Evolutionary conservation across 2,113 vertebrate genomes (phyloP), one percentile per base, ranked within the genome.

Genomic region (Dicentrarchus labrax): DNA sequence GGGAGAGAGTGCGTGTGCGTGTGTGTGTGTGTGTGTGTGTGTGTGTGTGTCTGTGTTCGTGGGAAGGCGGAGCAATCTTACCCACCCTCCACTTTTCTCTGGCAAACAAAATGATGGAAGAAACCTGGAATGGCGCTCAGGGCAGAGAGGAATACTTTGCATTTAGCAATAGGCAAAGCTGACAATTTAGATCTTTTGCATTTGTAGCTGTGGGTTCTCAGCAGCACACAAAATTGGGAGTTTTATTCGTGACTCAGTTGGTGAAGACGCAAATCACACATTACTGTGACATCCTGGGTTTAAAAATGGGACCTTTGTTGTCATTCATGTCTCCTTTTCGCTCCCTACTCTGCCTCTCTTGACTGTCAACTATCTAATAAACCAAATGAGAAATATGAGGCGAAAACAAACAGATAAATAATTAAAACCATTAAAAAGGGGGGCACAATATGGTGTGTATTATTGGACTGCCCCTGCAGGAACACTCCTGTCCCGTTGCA

Each of bases 101-200:
- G 41, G 78, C 70, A 77, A 89, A 91, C 53, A 76, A 48, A 80
- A 83, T 64, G 57, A 84, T 83, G 73, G 60, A 71, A 64, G 69
- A 83, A 89, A 84, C 39, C 64, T 65, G 54, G 43, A 71, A 86
- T 43, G 70, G 76, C 17, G n/a, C 54, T 70, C 48, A 53, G 24
- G 71, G 84, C 53, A 68, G n/a, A 61, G 68, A 69, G 41, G 38
- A 17, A 60, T 36, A 73, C 12, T 79, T 88, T 83, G 87, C 78
- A 86, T 81, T 91, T 88, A 90, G 70, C 10, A 64, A 30, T 30
- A 30, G 30, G 30, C 30, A 57, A 76, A 48, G 22, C 69, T 64
- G 43, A 65, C 6, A 16, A 51, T 83, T 47, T 38, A 15, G 13
- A 80, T 17, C 15, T 76, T 43, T 70, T 48, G 8, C 19, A 4